Conservation (phyloP, 1,140 invertebrate genomes). For the Zaprionus ghesquierei region DNA sequence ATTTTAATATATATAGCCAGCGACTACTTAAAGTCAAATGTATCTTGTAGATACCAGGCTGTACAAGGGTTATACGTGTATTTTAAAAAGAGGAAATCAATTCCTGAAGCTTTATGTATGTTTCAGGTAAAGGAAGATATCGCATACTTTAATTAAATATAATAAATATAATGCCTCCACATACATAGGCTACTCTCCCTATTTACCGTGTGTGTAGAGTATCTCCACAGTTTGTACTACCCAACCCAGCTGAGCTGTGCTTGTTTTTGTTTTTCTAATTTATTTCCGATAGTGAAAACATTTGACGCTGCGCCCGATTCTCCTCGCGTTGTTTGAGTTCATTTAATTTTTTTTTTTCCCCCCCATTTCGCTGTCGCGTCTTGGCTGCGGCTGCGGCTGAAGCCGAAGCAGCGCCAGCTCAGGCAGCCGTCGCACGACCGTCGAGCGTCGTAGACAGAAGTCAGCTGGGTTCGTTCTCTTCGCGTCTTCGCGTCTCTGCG, state of each 20-base stretch:
- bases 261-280: conserved; percentile 46
- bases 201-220: conserved; percentile 3
- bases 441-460: conserved; percentile 34
- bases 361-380: conserved; percentile 29
- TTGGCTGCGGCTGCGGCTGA: conserved; percentile 16
- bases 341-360: conserved; percentile 52
- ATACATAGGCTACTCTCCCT: too few relatives aligned
- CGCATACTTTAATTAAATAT: too few relatives aligned
- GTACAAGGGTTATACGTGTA: too few relatives aligned
- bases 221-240: background rate
- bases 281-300: conserved; percentile 52
- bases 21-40: too few relatives aligned
- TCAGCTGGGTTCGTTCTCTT: conserved; percentile 33
- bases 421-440: conserved; percentile 17
- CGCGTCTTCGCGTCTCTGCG: background rate
- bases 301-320: conserved; percentile 32
- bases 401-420: conserved; percentile 2
- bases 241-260: background rate
- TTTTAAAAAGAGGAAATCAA: too few relatives aligned
- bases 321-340: conserved; percentile 50
- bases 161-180: too few relatives aligned
- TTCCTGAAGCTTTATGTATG: too few relatives aligned
- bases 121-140: too few relatives aligned
- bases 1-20: too few relatives aligned
- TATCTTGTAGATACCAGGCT: too few relatives aligned